phyloP scores from a whole-genome alignment of 2,113 vertebrate genomes.

The Anhinga anhinga region DNA sequence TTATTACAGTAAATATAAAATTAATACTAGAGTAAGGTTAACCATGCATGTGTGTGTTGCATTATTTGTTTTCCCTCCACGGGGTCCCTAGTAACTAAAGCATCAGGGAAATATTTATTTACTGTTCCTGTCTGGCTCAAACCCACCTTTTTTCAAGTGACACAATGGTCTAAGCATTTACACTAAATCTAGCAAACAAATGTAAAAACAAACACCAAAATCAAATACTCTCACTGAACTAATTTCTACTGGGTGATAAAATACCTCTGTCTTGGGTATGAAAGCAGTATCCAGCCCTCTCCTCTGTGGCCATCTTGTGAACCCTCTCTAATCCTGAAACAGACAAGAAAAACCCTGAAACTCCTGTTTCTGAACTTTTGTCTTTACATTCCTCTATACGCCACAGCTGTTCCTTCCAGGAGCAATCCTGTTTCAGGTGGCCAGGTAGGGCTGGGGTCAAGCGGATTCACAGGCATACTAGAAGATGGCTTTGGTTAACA shows the following conservation, averaged over 20 bases:
- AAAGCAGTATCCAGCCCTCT: background rate
- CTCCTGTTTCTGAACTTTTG: background rate
- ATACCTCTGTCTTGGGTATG: background rate
- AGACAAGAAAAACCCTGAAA: background rate
- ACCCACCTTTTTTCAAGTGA: background rate
- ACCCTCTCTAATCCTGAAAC: background rate
- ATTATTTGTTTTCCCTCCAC: background rate
- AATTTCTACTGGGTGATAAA: background rate
- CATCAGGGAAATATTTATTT: constrained; percentile 12
- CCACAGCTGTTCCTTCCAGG: background rate
- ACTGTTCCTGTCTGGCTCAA: background rate
- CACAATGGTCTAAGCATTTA: background rate
- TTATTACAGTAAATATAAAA: background rate
- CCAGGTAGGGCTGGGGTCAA: background rate
- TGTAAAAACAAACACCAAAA: background rate
- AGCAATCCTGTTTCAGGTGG: background rate
- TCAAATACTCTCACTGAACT: background rate
- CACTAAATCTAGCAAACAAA: background rate
- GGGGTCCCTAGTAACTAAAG: background rate
- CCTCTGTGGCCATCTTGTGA: background rate
- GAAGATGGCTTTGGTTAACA: background rate
- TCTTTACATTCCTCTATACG: background rate
- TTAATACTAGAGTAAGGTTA: background rate
- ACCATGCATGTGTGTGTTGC: background rate
- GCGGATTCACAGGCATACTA: background rate